Percentiles rank a stretch among this genome's conserved stretches.
Evolutionary conservation across 2,888 invertebrate species (phyloP).

Genomic region (Julus scanicus): DNA sequence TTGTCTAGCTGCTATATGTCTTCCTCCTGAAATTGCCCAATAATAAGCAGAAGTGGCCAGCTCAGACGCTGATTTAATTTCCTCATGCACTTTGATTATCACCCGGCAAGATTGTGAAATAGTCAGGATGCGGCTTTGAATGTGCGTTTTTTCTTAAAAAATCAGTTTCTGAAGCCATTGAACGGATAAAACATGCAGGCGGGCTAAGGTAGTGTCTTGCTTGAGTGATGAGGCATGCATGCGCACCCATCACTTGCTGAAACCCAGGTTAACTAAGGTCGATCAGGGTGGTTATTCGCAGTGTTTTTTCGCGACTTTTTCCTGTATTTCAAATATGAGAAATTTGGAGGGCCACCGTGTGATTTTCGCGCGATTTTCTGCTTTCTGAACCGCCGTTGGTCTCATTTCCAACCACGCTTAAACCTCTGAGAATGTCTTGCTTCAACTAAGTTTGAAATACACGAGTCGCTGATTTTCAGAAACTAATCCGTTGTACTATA

Average conservation of each 20-base stretch:
- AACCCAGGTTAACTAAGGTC: slow-evolving; percentile 38
- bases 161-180: slow-evolving; percentile 43
- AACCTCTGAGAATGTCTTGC: not conserved
- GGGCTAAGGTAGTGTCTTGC: not conserved
- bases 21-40: not conserved
- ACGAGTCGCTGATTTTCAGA: not conserved
- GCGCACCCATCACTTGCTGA: not conserved
- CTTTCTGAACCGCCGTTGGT: not conserved
- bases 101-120: not conserved
- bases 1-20: not conserved
- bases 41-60: not conserved
- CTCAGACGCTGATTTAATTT: not conserved
- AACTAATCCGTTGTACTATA: not conserved
- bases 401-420: not conserved
- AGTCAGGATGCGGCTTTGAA: not conserved
- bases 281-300: not conserved
- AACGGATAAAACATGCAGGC: not conserved
- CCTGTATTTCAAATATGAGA: not conserved
- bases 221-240: slow-evolving; percentile 30
- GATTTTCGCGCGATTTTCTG: not conserved
- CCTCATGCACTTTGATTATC: not conserved
- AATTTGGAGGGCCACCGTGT: not conserved
- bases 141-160: not conserved
- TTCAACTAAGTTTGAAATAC: not conserved
- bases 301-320: not conserved